Evolutionary conservation across 64 coral and sea anemone species (phyloP).

Genomic region (Astreopora myriophthalma): DNA sequence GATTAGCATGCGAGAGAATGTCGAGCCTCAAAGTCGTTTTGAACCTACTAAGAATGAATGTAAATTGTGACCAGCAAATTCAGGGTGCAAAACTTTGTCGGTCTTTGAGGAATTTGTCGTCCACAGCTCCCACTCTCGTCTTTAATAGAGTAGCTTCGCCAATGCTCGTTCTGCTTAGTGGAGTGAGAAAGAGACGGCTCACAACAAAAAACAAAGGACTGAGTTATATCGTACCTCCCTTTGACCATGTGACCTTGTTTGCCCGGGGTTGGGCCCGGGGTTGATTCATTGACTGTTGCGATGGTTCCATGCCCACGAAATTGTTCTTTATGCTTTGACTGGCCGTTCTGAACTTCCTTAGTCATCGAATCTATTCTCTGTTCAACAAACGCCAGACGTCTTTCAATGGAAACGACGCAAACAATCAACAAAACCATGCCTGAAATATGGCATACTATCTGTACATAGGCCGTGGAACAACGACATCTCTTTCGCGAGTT

Average conservation of each 20-base stretch:
- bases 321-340: not conserved
- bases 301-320: not conserved
- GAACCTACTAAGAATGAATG: too few relatives aligned
- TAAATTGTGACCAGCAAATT: too few relatives aligned
- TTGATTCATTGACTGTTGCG: not conserved
- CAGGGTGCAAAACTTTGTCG: too few relatives aligned
- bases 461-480: not conserved
- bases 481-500: not conserved
- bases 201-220: too few relatives aligned
- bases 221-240: not conserved
- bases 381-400: not conserved
- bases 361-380: not conserved
- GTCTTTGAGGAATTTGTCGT: too few relatives aligned
- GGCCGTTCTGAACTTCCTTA: not conserved
- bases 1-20: too few relatives aligned
- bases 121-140: too few relatives aligned
- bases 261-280: too few relatives aligned
- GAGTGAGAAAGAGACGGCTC: too few relatives aligned
- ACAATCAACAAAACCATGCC: not conserved
- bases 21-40: too few relatives aligned
- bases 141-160: too few relatives aligned
- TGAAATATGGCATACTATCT: not conserved
- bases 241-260: not conserved
- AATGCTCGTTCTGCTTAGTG: too few relatives aligned
- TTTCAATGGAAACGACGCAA: slow-evolving; percentile 5